phyloP scores from a whole-genome alignment of 2,888 invertebrate species.

The Drosophila ezoana region DNA sequence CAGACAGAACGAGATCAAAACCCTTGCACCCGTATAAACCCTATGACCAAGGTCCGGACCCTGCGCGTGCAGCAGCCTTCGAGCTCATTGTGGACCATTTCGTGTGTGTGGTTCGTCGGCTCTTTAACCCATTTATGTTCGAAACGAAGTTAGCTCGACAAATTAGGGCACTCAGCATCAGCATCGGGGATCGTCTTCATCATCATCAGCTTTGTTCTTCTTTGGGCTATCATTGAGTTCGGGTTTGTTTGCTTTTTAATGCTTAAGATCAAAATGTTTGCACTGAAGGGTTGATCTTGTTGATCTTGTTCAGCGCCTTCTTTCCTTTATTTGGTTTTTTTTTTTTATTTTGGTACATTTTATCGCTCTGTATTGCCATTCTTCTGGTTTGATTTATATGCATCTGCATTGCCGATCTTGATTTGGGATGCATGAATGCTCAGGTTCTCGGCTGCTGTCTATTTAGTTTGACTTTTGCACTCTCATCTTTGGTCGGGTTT shows the following conservation, averaged over 20 bases:
- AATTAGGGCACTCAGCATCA: slow-evolving; percentile 77
- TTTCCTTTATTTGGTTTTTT: not conserved
- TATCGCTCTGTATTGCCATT: slow-evolving; percentile 24
- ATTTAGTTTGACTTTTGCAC: slow-evolving; percentile 82
- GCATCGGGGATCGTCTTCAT: slow-evolving; percentile 12
- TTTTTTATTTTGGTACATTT: slow-evolving; percentile 29
- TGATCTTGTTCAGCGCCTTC: slow-evolving; percentile 50
- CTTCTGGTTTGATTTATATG: slow-evolving; percentile 60
- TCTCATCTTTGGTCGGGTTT: slow-evolving; percentile 47
- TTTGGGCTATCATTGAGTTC: slow-evolving; percentile 73
- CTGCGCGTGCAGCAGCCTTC: slow-evolving; percentile 66
- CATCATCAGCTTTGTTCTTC: slow-evolving; percentile 57
- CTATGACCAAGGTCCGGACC: slow-evolving; percentile 40
- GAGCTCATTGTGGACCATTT: slow-evolving; percentile 66
- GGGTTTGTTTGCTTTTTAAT: slow-evolving; percentile 64
- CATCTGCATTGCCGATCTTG: slow-evolving; percentile 58
- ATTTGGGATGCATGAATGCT: slow-evolving; percentile 63
- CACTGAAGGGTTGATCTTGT: slow-evolving; percentile 78
- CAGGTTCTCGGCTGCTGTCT: slow-evolving; percentile 61
- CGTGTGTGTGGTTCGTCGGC: slow-evolving; percentile 66
- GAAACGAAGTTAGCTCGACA: slow-evolving; percentile 59
- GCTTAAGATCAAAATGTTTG: slow-evolving; percentile 77
- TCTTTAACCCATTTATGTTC: slow-evolving; percentile 76
- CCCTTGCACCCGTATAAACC: slow-evolving; percentile 47
- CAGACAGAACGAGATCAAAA: slow-evolving; percentile 37